Evolutionary conservation across 2,797 vertebrate species (phyloP).

Genomic region (Atherinosoma microstoma): DNA sequence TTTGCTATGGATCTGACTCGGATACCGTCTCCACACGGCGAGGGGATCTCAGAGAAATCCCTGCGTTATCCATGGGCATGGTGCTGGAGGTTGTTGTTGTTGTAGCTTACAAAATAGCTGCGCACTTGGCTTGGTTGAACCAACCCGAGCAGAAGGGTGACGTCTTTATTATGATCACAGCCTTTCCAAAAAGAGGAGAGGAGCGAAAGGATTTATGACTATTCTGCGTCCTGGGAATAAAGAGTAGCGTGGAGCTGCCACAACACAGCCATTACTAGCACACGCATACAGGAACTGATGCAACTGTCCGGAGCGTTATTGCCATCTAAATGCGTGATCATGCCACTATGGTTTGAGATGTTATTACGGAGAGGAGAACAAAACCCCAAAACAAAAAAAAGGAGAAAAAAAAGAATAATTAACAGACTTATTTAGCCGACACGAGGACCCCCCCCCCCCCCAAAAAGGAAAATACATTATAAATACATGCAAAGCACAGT

Average conservation of each 20-base stretch:
- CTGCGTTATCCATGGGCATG: constrained; percentile 74
- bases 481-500: not conserved
- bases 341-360: not conserved
- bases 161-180: constrained; percentile 82
- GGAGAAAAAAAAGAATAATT: too few relatives aligned
- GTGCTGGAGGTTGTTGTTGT: constrained; percentile 76
- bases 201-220: constrained; percentile 62
- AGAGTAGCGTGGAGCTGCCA: constrained; percentile 66
- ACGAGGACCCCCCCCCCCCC: not conserved
- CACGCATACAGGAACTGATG: constrained; percentile 69
- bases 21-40: constrained; percentile 54
- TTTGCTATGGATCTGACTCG: constrained; percentile 69
- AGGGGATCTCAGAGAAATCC: constrained; percentile 64
- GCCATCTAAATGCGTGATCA: constrained; percentile 30
- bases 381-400: not conserved
- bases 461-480: not conserved
- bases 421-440: not conserved
- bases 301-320: constrained; percentile 52
- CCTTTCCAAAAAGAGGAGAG: constrained; percentile 57
- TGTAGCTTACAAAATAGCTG: constrained; percentile 80
- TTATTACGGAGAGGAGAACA: not conserved
- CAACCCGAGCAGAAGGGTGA: constrained; percentile 79
- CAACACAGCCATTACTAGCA: constrained; percentile 56
- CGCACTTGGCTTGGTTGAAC: constrained; percentile 80
- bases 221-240: constrained; percentile 66